These are phyloP conservation scores for Chymomyza procnemis DNA, from an alignment of 2,888 invertebrate species.

Conservation along the genomic window DNA sequence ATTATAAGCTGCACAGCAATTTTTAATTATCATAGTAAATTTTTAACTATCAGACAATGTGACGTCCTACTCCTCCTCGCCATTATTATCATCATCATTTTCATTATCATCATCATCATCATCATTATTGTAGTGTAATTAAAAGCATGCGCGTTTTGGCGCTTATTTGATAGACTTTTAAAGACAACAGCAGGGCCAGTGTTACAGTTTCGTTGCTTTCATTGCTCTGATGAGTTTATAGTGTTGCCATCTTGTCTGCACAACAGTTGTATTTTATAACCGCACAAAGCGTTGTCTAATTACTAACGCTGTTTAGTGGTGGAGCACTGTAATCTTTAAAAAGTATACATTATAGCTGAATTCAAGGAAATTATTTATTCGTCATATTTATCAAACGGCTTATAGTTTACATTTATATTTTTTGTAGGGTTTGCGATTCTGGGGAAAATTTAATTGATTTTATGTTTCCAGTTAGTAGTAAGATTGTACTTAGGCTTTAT, in stretches of 20 bases:
- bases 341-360: neutral
- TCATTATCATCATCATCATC: neutral
- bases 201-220: slow-evolving; percentile 29
- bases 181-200: slow-evolving; percentile 1
- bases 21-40: slow-evolving; percentile 55
- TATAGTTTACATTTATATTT: neutral
- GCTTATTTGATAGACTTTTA: slow-evolving; percentile 52
- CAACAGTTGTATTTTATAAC: slow-evolving; percentile 39
- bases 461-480: too few species aligned
- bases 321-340: neutral
- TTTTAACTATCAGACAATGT: slow-evolving; percentile 56
- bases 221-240: slow-evolving; percentile 69
- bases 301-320: slow-evolving; percentile 41
- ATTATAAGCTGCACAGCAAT: slow-evolving; percentile 6
- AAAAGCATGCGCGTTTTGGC: slow-evolving; percentile 51
- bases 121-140: slow-evolving; percentile 44
- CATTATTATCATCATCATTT: neutral
- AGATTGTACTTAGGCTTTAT: too few species aligned
- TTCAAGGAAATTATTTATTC: neutral
- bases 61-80: slow-evolving; percentile 24
- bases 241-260: slow-evolving; percentile 52
- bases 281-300: slow-evolving; percentile 33
- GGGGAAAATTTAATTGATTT: too few species aligned
- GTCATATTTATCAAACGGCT: neutral
- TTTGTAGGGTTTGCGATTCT: too few species aligned